Base-by-base conservation (phyloP, 2,888 invertebrate species). In the Dioctria linearis region DNA sequence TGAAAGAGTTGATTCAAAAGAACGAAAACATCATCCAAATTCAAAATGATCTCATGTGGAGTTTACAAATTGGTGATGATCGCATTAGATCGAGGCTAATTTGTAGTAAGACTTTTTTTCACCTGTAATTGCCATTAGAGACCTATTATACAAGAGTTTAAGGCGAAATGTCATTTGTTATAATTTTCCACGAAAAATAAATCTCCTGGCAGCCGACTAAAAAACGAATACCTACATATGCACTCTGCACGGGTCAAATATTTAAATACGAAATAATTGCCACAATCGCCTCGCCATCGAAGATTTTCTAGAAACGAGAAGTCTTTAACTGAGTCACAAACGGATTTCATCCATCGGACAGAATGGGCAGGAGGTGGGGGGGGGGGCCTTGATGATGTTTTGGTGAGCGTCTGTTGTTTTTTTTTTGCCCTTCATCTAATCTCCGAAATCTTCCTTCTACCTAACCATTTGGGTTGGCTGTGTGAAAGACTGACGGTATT, bases 171-270 rank as follows among this genome's bases (percentile, higher is more conserved):
- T 75, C 75, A 61, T 75, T 75, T 61, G 61, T 40, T 4, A 59
- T 75, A 75, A 75, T 75, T 75, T 75, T 13, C 75, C 13, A 13
- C 75, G 11, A 61, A 75, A 75, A 75, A 49, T 42, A 39, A 51
- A 11, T 25, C 78, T 40, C 40, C 59, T 11, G 3, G 39, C 65
- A 39, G 78, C 65, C 49, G 51, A 39, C n/a, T n/a, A n/a, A 49
- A 13, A 49, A 25, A 46, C 0, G 25, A 25, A 25, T 25, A n/a
- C n/a, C n/a, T n/a, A 25, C 25, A 49, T 49, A 81, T 80, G 80
- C 80, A 80, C 81, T 76, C 79, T 81, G 81, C 81, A 75, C 81
- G 76, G 81, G 81, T 80, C 81, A 81, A 46, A 81, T 51, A 65
- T 78, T 78, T 78, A 78, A 78, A 78, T 78, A 63, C 78, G 46